phyloP scores from a whole-genome alignment of 2,888 invertebrate genomes.

The Labia minor region DNA sequence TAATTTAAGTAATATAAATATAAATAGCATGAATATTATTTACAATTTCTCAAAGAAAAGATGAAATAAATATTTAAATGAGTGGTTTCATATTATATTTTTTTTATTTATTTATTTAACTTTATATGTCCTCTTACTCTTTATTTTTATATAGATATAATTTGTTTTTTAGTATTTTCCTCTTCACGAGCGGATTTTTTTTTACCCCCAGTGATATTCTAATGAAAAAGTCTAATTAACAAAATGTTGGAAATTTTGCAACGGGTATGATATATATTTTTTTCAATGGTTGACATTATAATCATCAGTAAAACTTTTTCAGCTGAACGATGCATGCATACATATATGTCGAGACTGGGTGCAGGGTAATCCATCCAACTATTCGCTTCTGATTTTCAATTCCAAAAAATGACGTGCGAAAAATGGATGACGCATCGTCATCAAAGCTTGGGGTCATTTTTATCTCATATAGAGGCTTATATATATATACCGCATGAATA shows the following conservation, averaged over 20 bases:
- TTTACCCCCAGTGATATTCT: not conserved
- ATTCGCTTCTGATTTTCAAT: conserved; percentile 7
- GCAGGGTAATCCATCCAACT: conserved; percentile 13
- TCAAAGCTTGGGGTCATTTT: conserved; percentile 13
- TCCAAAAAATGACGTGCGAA: conserved; percentile 13
- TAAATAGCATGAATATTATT: too few relatives aligned
- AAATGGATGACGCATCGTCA: conserved; percentile 13
- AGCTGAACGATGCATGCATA: conserved; percentile 13
- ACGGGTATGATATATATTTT: conserved; percentile 1
- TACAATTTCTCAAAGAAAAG: too few relatives aligned
- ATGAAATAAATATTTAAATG: too few relatives aligned
- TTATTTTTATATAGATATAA: not conserved
- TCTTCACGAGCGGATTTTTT: not conserved
- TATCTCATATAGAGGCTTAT: not conserved
- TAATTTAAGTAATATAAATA: too few relatives aligned
- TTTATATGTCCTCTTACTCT: too few relatives aligned
- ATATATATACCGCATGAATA: not conserved
- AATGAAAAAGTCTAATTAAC: conserved; percentile 13
- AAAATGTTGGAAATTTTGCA: conserved; percentile 13
- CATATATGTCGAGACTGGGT: not conserved
- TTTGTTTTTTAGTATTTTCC: not conserved
- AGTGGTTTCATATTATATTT: too few relatives aligned
- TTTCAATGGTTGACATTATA: conserved; percentile 13
- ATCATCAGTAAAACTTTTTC: conserved; percentile 13
- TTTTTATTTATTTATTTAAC: too few relatives aligned